A percentile compares a stretch with the other conserved stretches of the same genome.
Conservation (phyloP, 2,797 vertebrate species). For the Peromyscus attwateri region DNA sequence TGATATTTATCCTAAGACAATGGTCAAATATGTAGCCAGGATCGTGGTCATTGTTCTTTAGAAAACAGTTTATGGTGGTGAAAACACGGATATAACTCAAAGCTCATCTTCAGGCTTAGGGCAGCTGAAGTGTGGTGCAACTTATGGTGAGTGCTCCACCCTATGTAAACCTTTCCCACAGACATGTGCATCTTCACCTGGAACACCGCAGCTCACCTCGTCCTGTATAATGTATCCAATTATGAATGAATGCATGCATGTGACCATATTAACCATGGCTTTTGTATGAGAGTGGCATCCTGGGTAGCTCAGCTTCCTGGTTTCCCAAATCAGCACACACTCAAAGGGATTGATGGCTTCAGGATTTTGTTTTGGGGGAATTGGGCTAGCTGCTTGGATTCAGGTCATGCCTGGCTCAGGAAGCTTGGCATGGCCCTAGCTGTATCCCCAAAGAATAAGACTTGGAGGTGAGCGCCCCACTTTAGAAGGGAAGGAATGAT, state of each 20-base stretch:
- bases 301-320: background rate
- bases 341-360: no score
- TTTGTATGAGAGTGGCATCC: background rate
- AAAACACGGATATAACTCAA: background rate
- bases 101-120: background rate
- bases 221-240: background rate
- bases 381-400: background rate
- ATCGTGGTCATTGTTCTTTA: background rate
- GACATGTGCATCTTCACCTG: background rate
- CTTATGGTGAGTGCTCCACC: no score
- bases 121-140: no score
- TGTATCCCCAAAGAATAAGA: background rate
- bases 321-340: background rate
- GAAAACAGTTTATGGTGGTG: background rate
- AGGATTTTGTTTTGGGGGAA: background rate
- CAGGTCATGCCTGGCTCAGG: background rate
- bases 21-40: background rate
- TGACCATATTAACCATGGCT: rapidly evolving
- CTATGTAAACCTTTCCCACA: background rate
- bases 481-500: background rate
- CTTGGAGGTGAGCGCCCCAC: background rate
- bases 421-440: background rate
- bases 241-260: background rate
- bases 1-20: background rate
- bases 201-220: background rate